Base-by-base conservation (phyloP, 1,140 invertebrate genomes). In the Drosophila mayri region DNA sequence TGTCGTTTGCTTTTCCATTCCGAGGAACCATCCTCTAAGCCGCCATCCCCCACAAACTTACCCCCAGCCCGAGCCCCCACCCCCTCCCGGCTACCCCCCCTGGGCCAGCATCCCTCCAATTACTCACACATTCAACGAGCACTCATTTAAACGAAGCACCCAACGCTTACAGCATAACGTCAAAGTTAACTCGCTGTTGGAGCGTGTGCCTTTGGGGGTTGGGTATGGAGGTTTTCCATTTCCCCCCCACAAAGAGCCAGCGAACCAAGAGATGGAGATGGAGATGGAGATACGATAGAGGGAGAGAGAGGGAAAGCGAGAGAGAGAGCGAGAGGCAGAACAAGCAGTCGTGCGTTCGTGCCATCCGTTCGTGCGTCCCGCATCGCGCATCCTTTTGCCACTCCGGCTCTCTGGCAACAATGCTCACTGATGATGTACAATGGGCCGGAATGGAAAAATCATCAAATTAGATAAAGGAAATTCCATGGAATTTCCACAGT, bases 81-180 rank as follows among this genome's bases (percentile, higher is more conserved):
- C 6, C 4, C 28, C 49, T 11, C 2, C 25, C n/a, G 1, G 8
- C 52, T 38, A 4, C 20, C 41, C 44, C 44, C 32, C 38, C 35
- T 12, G 16, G n/a, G 47, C 52, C 68, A 76, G 76, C 71, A 85
- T 81, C 83, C 81, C 74, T 84, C 81, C 85, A 88, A 90, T 85
- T 90, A 88, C 85, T 85, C 85, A 90, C 85, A 88, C 85, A 88
- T 84, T 90, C 85, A 88, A 90, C 85, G 81, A 90, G 77, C 81
- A 90, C 85, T 88, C 85, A 90, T 88, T 88, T 90, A 88, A 88
- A 90, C 85, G 80, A 88, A 85, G 85, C 85, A 85, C 81, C 80
- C 85, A 90, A 81, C 79, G 77, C 85, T 85, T 76, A 88, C 84
- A 88, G 76, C 80, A 84, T 61, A 83, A 88, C 81, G 81, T 82